A percentile compares a stretch with the other conserved stretches of the same genome.
phyloP scores from a whole-genome alignment of 1,140 invertebrate genomes.

The Drosophila subobscura region DNA sequence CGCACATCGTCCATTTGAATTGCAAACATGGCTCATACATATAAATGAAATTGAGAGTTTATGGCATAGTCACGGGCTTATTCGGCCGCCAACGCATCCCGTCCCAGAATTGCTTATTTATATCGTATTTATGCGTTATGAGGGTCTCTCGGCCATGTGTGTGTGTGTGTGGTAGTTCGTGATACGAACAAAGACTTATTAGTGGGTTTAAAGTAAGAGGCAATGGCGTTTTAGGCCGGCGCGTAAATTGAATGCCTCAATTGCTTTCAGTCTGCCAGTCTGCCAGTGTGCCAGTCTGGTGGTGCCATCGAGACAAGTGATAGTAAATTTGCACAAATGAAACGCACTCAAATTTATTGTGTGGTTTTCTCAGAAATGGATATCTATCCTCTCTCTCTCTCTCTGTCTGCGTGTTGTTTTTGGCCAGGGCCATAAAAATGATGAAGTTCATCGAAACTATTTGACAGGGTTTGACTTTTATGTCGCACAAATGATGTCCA shows the following conservation, averaged over 20 bases:
- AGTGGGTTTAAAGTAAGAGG: conserved; percentile 65
- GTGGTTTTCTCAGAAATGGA: conserved; percentile 49
- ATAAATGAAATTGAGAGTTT: conserved; percentile 68
- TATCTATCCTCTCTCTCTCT: conserved; percentile 20
- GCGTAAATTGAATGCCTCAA: conserved; percentile 71
- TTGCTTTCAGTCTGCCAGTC: conserved; percentile 42
- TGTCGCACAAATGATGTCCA: conserved; percentile 55
- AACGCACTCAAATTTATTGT: conserved; percentile 73
- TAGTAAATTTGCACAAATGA: conserved; percentile 70
- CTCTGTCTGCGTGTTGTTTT: conserved; percentile 8
- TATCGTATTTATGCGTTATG: conserved; percentile 65
- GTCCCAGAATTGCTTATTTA: conserved; percentile 36
- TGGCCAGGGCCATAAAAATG: conserved; percentile 56
- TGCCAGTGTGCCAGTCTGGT: too few species aligned
- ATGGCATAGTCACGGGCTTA: conserved; percentile 52
- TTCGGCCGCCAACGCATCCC: conserved; percentile 20
- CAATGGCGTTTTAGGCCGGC: conserved; percentile 43
- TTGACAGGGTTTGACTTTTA: conserved; percentile 69
- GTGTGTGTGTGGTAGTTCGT: conserved; percentile 22
- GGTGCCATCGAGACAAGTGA: conserved; percentile 59
- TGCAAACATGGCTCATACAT: conserved; percentile 68
- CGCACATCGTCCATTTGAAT: conserved; percentile 61
- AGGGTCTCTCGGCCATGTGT: neutral
- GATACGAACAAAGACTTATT: conserved; percentile 70
- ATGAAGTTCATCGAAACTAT: conserved; percentile 79